These are phyloP conservation scores for Cepaea hortensis DNA, from an alignment of 2,888 invertebrate genomes.

Conservation along the genomic window DNA sequence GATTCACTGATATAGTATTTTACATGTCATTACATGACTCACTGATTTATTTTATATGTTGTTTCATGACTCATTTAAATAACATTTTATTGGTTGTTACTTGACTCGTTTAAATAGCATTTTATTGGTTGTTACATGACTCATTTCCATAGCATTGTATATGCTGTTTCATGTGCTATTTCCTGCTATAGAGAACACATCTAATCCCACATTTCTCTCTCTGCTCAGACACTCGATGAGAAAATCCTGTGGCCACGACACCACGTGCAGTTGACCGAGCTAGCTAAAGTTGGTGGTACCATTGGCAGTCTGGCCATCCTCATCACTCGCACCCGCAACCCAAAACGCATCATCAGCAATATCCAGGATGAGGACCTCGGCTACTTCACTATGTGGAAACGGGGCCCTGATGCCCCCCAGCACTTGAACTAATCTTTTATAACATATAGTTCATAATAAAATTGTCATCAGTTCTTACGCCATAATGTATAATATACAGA, in stretches of 20 bases:
- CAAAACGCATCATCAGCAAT: constrained; percentile 69
- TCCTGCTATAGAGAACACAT: not conserved
- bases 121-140: no score
- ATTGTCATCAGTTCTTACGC: not conserved
- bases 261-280: constrained; percentile 86
- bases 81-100: no score
- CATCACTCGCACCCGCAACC: constrained; percentile 78
- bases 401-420: constrained; percentile 2
- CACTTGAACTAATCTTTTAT: not conserved
- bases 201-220: not conserved
- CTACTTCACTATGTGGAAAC: constrained; percentile 51
- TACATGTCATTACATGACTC: no score
- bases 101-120: no score
- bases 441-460: not conserved
- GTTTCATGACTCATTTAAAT: no score
- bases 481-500: not conserved
- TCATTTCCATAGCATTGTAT: no score
- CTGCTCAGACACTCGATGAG: constrained; percentile 84
- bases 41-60: no score
- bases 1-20: no score
- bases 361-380: constrained; percentile 59
- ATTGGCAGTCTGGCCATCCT: constrained; percentile 89
- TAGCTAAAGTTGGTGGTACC: constrained; percentile 87
- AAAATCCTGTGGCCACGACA: constrained; percentile 89
- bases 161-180: no score